Evolutionary conservation across 2,797 vertebrate species (phyloP), one percentile per base, ranked within the genome.

Genomic region (Rhabdophis nuchalis): DNA sequence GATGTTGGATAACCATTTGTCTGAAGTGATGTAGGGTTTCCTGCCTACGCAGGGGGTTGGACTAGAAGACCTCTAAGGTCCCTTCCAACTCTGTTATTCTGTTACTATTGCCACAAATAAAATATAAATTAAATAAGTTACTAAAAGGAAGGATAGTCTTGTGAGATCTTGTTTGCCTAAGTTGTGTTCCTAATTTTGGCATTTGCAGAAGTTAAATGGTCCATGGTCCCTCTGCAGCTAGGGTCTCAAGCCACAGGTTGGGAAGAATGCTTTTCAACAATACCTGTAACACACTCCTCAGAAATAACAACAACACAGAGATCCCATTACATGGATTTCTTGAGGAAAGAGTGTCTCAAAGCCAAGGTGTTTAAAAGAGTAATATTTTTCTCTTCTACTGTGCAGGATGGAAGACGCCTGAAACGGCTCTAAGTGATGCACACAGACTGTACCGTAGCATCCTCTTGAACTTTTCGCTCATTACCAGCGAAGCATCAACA

Each of bases 381-480:
- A 41, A n/a, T 25, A 50, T 41, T 87, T 41, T 2, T 0, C 4
- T 52, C 0, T 0, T 20, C 29, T 6, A 90, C 0, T 13, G 16
- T 53, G 9, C 89, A 99, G 99, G 98, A 82, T 96, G 98, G 94
- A 98, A 96, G 93, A 98, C 97, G 0, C 97, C 99, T 0, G 98
- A 99, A 94, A 96, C 96, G 0, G 98, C 98, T 2, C 97, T 99
- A 3, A 95, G 97, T 0, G 98, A 98, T 77, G 97, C 98, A 12
- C 97, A 99, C 94, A 99, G 98, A 97, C 97, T 99, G 32, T 97
- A 99, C 89, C 97, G 98, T 92, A 98, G 98, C 93, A 97, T 99
- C 91, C 89, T 93, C 50, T 93, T 99, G 91, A 96, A 98, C 85
- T 93, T 90, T 97, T 98, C 85, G 94, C 89, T 99, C 93, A 96